phyloP scores from a whole-genome alignment of 2,113 vertebrate species.

The Nicator chloris region DNA sequence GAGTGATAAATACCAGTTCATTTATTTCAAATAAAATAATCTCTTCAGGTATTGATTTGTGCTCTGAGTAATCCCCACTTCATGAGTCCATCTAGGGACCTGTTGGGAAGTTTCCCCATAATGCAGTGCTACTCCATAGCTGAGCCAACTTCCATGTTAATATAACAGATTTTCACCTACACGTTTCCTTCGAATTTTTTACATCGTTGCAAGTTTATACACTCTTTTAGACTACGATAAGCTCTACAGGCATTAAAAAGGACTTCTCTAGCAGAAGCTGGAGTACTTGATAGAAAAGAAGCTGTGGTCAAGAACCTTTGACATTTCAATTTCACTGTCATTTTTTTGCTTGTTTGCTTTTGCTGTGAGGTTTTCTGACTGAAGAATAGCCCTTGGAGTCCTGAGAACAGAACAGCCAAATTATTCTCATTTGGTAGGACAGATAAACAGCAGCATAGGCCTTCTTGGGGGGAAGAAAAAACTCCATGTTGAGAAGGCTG shows the following conservation, averaged over 20 bases:
- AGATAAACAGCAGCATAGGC: not conserved
- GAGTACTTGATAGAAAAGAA: not conserved
- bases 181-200: not conserved
- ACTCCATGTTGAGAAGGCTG: not conserved
- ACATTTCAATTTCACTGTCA: not conserved
- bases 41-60: constrained; percentile 29
- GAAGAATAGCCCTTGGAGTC: not conserved
- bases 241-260: not conserved
- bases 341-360: not conserved
- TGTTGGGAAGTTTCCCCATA: not conserved
- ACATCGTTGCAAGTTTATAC: not conserved
- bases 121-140: not conserved
- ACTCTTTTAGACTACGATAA: not conserved
- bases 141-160: not conserved
- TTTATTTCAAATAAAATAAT: constrained; percentile 54
- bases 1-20: constrained; percentile 40
- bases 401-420: not conserved
- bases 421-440: accelerated
- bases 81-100: not conserved
- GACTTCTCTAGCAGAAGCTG: not conserved
- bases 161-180: not conserved
- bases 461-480: not conserved
- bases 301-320: not conserved
- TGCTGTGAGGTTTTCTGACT: not conserved
- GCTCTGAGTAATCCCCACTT: not conserved